phyloP scores from a whole-genome alignment of 2,797 vertebrate genomes.

The Hemibagrus guttatus region DNA sequence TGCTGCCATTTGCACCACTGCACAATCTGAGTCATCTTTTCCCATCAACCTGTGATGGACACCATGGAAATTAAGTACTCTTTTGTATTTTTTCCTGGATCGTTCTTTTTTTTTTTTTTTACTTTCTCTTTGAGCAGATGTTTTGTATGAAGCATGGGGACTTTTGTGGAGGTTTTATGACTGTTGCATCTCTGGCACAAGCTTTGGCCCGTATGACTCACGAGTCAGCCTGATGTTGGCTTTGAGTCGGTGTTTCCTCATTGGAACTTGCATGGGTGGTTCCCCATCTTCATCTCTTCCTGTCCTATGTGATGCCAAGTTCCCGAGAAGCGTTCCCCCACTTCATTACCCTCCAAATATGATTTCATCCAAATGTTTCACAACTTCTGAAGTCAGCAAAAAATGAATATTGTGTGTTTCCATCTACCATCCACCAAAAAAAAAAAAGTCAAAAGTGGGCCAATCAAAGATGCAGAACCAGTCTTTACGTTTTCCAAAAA shows the following conservation, averaged over 20 bases:
- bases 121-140: slow-evolving; percentile 25
- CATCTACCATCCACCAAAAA: background rate
- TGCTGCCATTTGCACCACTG: background rate
- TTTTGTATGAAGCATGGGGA: slow-evolving; percentile 37
- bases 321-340: slow-evolving; percentile 11
- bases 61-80: background rate
- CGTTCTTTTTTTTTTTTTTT: background rate
- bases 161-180: slow-evolving; percentile 42
- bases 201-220: slow-evolving; percentile 45
- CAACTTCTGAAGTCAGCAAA: slow-evolving; percentile 11
- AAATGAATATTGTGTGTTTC: background rate
- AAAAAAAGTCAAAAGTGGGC: background rate
- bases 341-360: background rate
- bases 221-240: slow-evolving; percentile 34
- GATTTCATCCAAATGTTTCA: slow-evolving; percentile 30
- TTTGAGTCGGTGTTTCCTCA: slow-evolving; percentile 45
- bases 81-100: background rate
- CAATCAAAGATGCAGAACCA: background rate
- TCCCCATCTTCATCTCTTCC: slow-evolving; percentile 29
- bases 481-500: background rate
- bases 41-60: background rate
- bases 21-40: background rate
- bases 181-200: slow-evolving; percentile 23
- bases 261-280: slow-evolving; percentile 39
- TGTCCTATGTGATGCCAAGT: slow-evolving; percentile 49